Evolutionary conservation across 2,113 vertebrate genomes (phyloP).

Genomic region (Hemibates koningsi): DNA sequence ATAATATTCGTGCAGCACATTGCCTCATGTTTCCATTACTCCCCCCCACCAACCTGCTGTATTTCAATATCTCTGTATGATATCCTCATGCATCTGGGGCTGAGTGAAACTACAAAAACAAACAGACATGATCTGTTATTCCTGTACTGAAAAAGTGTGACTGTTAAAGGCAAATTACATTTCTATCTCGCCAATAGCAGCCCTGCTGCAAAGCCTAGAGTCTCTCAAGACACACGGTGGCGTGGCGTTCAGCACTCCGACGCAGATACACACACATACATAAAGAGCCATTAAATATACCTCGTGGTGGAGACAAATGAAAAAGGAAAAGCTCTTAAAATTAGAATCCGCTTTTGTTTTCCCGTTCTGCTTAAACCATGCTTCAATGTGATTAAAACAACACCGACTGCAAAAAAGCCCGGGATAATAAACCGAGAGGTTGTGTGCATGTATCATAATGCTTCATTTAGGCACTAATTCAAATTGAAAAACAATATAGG

Average conservation of each 20-base stretch:
- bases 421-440: slow-evolving; percentile 33
- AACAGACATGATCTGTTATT: not conserved
- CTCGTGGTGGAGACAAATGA: slow-evolving; percentile 19
- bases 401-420: slow-evolving; percentile 23
- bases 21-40: not conserved
- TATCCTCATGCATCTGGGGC: not conserved
- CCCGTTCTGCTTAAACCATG: slow-evolving; percentile 36
- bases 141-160: not conserved
- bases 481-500: slow-evolving; percentile 65
- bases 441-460: slow-evolving; percentile 55
- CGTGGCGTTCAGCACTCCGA: not conserved
- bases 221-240: not conserved
- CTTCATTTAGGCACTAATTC: slow-evolving; percentile 66
- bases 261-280: not conserved
- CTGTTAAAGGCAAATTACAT: slow-evolving; percentile 1
- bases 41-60: not conserved
- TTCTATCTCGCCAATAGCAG: not conserved
- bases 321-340: slow-evolving; percentile 44
- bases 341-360: slow-evolving; percentile 27
- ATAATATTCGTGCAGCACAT: slow-evolving; percentile 1
- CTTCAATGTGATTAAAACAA: slow-evolving; percentile 63
- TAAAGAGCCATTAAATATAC: not conserved
- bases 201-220: not conserved
- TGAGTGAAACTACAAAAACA: not conserved
- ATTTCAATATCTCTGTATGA: not conserved